Evolutionary conservation across 2,888 invertebrate species (phyloP), one percentile per base, ranked within the genome.

Genomic region (Melinaea menophilus): DNA sequence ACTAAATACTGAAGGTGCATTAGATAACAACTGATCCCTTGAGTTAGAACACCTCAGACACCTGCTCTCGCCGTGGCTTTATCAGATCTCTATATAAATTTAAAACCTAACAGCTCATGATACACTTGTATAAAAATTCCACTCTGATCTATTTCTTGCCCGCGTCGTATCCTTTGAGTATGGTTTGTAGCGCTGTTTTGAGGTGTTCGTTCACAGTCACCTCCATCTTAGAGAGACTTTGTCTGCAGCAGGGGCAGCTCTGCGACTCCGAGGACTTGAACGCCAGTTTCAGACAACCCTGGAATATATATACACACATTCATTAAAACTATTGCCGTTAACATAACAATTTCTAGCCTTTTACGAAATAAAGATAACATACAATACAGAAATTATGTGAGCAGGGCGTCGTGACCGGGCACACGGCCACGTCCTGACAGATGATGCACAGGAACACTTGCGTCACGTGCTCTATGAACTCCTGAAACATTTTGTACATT

Each of bases 311-410:
- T 41, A 9, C 9, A 41, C 22, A 22, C 22, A 22, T 22, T 22
- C 1, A 22, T 22, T 22, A 22, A 22, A 22, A 22, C 22, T 22
- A 22, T 22, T 22, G 22, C 22, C 22, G 22, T 22, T 22, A 22
- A 22, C 22, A 22, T 22, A 22, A 22, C 22, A 22, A 22, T 22
- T 22, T 22, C 22, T 22, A 22, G 22, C 22, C 22, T 22, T 22
- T 22, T 22, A 22, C 22, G 22, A 22, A 22, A 22, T 22, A 55
- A 54, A 11, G 11, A 12, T 11, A 31, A 79, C 87, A 85, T 79
- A 94, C 94, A 88, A 92, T 87, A 76, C 96, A 97, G 68, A 95
- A 93, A 76, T 95, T 96, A 77, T 97, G 96, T 55, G 85, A 81
- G 74, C 96, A 96, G 0, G 92, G 86, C 0, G 95, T 94, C 0